These are phyloP conservation scores for Elmis aenea DNA, from an alignment of 2,888 invertebrate species.

Conservation along the genomic window DNA sequence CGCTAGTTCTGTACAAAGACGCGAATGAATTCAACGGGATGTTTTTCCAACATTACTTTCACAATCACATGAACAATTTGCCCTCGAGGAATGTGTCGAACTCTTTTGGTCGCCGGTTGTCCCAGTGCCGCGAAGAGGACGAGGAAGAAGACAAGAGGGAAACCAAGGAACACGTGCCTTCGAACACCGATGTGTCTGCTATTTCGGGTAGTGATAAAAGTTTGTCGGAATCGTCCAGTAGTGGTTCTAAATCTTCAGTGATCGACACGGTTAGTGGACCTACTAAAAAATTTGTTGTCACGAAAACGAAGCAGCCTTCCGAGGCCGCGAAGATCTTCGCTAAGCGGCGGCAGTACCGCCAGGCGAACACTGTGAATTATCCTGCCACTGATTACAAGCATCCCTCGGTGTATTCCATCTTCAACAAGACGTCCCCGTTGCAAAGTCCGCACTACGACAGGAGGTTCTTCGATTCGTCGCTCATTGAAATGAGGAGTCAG, in stretches of 20 bases:
- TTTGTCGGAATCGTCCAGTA: constrained; percentile 42
- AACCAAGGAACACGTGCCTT: constrained; percentile 31
- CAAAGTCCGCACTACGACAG: constrained; percentile 69
- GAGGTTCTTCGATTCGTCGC: constrained; percentile 75
- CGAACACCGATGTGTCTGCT: constrained; percentile 35
- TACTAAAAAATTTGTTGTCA: constrained; percentile 54
- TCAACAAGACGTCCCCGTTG: constrained; percentile 49
- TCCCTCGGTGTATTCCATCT: constrained; percentile 59
- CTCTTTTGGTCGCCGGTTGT: constrained; percentile 57
- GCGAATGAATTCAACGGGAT: constrained; percentile 52
- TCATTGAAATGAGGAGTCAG: constrained; percentile 73
- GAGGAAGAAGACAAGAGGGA: constrained; percentile 60
- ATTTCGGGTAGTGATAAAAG: constrained; percentile 46
- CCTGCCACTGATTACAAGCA: constrained; percentile 55
- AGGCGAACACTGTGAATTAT: constrained; percentile 65
- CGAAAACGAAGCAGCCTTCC: constrained; percentile 46
- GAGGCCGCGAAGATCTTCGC: constrained; percentile 49
- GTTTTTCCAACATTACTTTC: constrained; percentile 68
- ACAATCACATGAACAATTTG: constrained; percentile 66
- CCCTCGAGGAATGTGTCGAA: constrained; percentile 59
- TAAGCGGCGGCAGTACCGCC: constrained; percentile 49
- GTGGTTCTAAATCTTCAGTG: constrained; percentile 45
- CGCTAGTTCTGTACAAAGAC: constrained; percentile 53
- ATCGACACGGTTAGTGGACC: constrained; percentile 45
- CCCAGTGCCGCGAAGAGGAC: constrained; percentile 80